Conservation (phyloP, 2,797 vertebrate genomes). For the Pangasius krempfi region DNA sequence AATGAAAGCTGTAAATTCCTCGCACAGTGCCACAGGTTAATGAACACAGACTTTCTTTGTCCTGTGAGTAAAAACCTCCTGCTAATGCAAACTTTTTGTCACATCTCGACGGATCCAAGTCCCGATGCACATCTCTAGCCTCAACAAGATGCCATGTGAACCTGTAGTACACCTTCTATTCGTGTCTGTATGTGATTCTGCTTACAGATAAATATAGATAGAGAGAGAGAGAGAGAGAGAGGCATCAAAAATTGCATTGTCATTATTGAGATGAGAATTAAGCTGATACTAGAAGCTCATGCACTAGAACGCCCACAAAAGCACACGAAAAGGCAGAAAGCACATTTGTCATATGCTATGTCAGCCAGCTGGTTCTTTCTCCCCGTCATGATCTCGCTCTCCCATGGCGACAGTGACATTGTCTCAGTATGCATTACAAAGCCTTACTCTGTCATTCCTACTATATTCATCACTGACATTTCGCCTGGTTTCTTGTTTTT, state of each 20-base stretch:
- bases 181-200: not conserved
- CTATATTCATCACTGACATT: slow-evolving; percentile 23
- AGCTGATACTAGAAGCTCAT: slow-evolving; percentile 6
- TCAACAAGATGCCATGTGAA: not conserved
- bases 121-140: not conserved
- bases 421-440: slow-evolving; percentile 27
- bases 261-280: not conserved
- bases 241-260: not conserved
- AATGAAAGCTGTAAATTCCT: not conserved
- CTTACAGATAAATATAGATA: not conserved
- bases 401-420: slow-evolving; percentile 24
- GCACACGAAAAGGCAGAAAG: slow-evolving; percentile 17
- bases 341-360: slow-evolving; percentile 27
- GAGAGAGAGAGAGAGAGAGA: not conserved
- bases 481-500: slow-evolving; percentile 2
- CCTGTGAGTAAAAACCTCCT: not conserved
- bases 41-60: not conserved
- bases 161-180: not conserved
- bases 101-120: not conserved
- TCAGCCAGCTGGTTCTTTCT: slow-evolving; percentile 29
- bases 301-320: slow-evolving; percentile 20
- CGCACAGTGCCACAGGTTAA: not conserved
- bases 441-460: slow-evolving; percentile 19
- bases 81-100: not conserved
- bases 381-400: not conserved